These are phyloP conservation scores for Brachyopa scutellaris DNA, from an alignment of 2,888 invertebrate genomes.

Conservation along the genomic window DNA sequence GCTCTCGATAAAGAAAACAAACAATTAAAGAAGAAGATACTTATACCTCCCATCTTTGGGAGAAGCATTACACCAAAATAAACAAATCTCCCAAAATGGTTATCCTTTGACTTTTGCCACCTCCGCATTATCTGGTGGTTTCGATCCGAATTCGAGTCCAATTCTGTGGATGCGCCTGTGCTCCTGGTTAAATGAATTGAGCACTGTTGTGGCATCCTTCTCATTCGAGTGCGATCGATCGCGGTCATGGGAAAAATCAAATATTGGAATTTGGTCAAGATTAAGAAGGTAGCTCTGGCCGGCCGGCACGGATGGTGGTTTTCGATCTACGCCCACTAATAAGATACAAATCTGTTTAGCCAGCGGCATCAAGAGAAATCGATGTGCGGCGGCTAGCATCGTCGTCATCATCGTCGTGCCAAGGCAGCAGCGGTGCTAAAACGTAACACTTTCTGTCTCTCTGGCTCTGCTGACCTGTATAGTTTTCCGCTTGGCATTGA, in stretches of 20 bases:
- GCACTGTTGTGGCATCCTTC: background rate
- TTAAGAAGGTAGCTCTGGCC: background rate
- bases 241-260: constrained; percentile 40
- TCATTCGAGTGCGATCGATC: background rate
- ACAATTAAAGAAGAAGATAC: background rate
- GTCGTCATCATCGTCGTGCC: background rate
- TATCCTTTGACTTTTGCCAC: constrained; percentile 64
- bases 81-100: constrained; percentile 63
- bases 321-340: constrained; percentile 62
- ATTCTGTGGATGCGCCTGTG: constrained; percentile 14
- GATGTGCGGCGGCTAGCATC: constrained; percentile 1
- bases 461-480: background rate
- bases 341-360: constrained; percentile 58
- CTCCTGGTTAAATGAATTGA: constrained; percentile 36
- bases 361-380: constrained; percentile 34
- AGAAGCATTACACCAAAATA: constrained; percentile 32
- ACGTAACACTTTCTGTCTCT: constrained; percentile 31
- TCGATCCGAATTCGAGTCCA: constrained; percentile 27
- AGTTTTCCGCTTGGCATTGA: constrained; percentile 21
- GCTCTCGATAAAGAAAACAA: background rate
- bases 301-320: constrained; percentile 23
- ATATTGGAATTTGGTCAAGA: constrained; percentile 45
- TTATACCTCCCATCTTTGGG: no score
- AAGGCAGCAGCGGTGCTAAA: constrained; percentile 30
- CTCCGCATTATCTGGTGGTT: constrained; percentile 30